phyloP scores from a whole-genome alignment of 2,888 invertebrate species.

The Sepioteuthis lessoniana region DNA sequence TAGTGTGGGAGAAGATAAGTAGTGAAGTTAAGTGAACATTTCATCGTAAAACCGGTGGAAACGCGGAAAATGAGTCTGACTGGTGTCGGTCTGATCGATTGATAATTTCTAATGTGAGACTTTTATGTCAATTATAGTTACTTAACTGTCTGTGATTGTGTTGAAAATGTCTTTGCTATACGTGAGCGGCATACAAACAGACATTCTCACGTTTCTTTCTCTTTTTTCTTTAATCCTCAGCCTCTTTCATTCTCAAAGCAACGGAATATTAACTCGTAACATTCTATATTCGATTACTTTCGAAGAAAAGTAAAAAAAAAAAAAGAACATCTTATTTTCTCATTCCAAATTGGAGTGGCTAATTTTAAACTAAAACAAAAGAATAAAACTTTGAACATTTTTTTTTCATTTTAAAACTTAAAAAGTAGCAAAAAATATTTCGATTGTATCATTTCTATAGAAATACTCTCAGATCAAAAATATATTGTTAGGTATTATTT shows the following conservation, averaged over 20 bases:
- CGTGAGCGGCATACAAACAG: background rate
- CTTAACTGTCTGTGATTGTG: slow-evolving; percentile 33
- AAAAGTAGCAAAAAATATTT: too few species aligned
- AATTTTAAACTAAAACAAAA: background rate
- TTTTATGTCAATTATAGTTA: background rate
- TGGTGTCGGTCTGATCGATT: slow-evolving; percentile 33
- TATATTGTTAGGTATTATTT: too few species aligned
- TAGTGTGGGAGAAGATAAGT: background rate
- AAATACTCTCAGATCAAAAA: too few species aligned
- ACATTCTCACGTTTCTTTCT: background rate
- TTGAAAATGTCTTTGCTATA: background rate
- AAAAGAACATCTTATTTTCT: too few species aligned
- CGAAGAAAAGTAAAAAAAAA: background rate
- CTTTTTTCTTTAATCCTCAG: background rate
- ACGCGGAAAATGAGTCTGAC: background rate
- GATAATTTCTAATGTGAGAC: slow-evolving; percentile 33
- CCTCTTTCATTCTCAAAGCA: background rate
- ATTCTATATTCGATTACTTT: background rate
- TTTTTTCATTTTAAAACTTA: too few species aligned
- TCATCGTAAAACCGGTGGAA: background rate
- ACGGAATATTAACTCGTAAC: background rate
- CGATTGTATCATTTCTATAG: too few species aligned
- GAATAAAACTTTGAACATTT: background rate
- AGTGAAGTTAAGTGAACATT: slow-evolving; percentile 33
- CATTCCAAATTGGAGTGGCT: background rate